Percentiles rank a stretch among this genome's conserved stretches.
phyloP scores from a whole-genome alignment of 1,140 invertebrate species.

The Pollicipes pollicipes region DNA sequence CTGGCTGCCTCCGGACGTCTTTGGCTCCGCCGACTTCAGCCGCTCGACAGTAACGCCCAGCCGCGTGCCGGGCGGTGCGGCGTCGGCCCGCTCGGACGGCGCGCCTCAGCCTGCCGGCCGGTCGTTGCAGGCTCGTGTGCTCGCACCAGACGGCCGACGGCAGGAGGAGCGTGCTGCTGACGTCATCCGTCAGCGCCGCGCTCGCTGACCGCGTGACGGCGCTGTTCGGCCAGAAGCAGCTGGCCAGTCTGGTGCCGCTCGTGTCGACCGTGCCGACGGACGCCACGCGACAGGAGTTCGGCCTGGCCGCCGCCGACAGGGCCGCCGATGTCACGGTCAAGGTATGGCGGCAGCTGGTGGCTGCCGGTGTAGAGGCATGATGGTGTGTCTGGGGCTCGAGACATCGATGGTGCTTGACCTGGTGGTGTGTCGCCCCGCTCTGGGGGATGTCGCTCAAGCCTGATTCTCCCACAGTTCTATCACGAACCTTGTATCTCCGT shows the following conservation, averaged over 20 bases:
- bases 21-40: no score
- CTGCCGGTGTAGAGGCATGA: no score
- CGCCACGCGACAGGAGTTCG: background rate
- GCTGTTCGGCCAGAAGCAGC: background rate
- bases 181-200: background rate
- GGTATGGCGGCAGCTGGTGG: background rate
- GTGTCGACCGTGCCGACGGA: background rate
- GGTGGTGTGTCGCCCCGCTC: no score
- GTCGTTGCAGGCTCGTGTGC: background rate
- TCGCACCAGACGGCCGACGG: background rate
- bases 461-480: no score
- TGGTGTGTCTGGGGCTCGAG: no score
- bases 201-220: background rate
- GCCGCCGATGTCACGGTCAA: background rate
- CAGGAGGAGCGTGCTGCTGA: background rate
- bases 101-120: no score
- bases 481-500: no score
- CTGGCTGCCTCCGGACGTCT: no score
- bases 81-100: background rate
- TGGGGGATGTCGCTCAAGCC: no score
- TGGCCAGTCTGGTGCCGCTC: background rate
- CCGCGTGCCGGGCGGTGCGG: no score
- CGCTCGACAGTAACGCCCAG: no score
- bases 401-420: no score
- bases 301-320: background rate